A percentile compares a stretch with the other conserved stretches of the same genome.
Conservation (phyloP, 2,797 vertebrate genomes). For the Luscinia megarhynchos region DNA sequence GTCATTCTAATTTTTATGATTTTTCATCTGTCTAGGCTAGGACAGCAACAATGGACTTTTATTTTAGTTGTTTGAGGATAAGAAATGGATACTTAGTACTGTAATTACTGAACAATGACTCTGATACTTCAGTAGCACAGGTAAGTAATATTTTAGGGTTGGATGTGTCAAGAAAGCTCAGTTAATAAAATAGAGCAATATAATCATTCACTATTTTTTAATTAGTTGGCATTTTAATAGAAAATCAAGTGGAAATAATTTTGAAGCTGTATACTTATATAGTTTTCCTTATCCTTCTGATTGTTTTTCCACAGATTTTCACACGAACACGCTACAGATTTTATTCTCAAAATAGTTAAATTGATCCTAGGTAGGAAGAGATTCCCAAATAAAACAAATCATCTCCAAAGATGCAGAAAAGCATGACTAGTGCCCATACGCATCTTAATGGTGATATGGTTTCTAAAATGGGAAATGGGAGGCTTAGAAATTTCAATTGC, state of each 20-base stretch:
- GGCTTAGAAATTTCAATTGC: neutral
- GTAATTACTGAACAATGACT: neutral
- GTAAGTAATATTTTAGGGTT: neutral
- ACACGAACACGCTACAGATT: neutral
- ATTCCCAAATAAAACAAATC: neutral
- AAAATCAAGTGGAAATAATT: neutral
- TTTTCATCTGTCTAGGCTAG: neutral
- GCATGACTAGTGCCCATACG: neutral
- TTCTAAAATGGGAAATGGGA: neutral
- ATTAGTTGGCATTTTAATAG: neutral
- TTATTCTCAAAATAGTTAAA: neutral
- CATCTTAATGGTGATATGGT: fast-evolving
- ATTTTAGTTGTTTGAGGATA: neutral
- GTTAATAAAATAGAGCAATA: neutral
- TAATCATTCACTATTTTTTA: neutral
- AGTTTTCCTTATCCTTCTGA: neutral
- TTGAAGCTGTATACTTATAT: neutral
- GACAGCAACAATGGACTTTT: neutral
- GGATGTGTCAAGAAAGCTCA: neutral
- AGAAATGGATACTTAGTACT: neutral
- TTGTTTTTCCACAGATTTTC: neutral
- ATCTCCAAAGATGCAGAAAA: neutral
- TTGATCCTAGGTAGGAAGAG: neutral
- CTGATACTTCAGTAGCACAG: neutral
- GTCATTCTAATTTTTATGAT: neutral